Percentiles rank a stretch among this genome's conserved stretches.
phyloP scores from a whole-genome alignment of 1,140 invertebrate species.

The Meloidogyne floridensis region DNA sequence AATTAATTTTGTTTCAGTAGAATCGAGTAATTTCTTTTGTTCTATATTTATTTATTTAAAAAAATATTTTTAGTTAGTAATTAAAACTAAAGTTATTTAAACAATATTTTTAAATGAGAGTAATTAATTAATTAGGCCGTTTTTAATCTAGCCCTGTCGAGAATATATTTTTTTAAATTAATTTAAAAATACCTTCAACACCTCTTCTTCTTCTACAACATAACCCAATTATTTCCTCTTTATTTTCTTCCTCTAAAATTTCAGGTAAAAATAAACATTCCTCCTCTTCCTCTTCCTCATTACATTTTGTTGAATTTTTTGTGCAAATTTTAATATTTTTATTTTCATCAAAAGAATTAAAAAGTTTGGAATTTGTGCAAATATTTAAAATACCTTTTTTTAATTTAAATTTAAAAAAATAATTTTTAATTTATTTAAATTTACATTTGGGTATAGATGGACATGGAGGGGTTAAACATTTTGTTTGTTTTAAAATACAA shows the following conservation, averaged over 20 bases:
- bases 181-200: not conserved
- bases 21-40: not conserved
- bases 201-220: not conserved
- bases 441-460: conserved; percentile 26
- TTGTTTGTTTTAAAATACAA: conserved; percentile 48
- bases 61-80: not conserved
- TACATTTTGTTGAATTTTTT: conserved; percentile 9
- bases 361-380: conserved; percentile 2
- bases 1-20: not conserved
- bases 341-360: conserved; percentile 9
- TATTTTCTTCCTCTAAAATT: not conserved
- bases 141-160: no score
- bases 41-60: not conserved
- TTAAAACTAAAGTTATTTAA: no score
- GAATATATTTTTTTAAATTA: not conserved
- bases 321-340: not conserved
- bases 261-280: conserved; percentile 3
- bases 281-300: conserved; percentile 8
- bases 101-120: no score
- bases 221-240: not conserved
- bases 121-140: no score
- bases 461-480: conserved; percentile 28
- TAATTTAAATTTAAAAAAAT: not conserved
- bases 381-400: not conserved
- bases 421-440: not conserved